These are phyloP conservation scores for Pseudomyrmex dendroicus DNA, from an alignment of 1,140 invertebrate genomes.

Conservation along the genomic window DNA sequence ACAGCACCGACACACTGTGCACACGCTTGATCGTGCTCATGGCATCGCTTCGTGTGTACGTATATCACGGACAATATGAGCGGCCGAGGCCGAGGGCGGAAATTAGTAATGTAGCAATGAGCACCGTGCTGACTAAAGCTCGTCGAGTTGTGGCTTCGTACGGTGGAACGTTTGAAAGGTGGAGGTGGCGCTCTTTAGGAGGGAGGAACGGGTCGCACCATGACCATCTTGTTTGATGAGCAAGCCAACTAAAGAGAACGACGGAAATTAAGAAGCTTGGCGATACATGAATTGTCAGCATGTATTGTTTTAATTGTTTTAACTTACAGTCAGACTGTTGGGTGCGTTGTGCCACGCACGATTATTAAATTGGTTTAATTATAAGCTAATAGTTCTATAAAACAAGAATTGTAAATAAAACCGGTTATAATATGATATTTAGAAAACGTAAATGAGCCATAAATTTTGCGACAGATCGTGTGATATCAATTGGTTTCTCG, in stretches of 20 bases:
- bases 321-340: constrained; percentile 1
- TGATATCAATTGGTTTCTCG: constrained; percentile 56
- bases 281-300: constrained; percentile 32
- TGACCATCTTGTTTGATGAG: constrained; percentile 75
- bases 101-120: constrained; percentile 84
- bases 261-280: constrained; percentile 49
- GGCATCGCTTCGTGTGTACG: constrained; percentile 55
- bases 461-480: constrained; percentile 5
- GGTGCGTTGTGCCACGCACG: neutral
- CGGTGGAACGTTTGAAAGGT: constrained; percentile 43
- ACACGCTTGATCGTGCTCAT: constrained; percentile 47
- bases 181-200: constrained; percentile 21
- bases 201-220: constrained; percentile 31
- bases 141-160: constrained; percentile 57
- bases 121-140: constrained; percentile 76
- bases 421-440: neutral
- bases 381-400: neutral
- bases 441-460: neutral
- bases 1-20: constrained; percentile 47
- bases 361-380: constrained; percentile 35
- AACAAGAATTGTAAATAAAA: too few species aligned
- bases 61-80: constrained; percentile 50
- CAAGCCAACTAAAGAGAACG: constrained; percentile 52
- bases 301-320: constrained; percentile 42
- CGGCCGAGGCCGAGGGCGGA: constrained; percentile 77